A percentile compares a stretch with the other conserved stretches of the same genome.
phyloP scores from a whole-genome alignment of 2,888 invertebrate genomes.

The Zelleria hepariella region DNA sequence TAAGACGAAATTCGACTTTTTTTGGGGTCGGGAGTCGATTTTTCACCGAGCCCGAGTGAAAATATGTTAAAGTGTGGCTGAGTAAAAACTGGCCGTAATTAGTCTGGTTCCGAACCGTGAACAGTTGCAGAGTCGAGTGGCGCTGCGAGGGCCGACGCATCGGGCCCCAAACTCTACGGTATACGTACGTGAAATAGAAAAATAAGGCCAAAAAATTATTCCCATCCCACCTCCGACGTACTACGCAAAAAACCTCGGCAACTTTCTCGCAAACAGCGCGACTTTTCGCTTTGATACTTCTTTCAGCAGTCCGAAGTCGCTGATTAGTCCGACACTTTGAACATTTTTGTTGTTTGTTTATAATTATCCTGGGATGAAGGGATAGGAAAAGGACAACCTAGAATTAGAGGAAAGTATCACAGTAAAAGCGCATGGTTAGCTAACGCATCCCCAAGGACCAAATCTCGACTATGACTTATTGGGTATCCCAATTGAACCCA shows the following conservation, averaged over 20 bases:
- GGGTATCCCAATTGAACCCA: too few relatives aligned
- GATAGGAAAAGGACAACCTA: neutral
- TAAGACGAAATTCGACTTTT: neutral
- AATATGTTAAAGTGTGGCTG: slow-evolving; percentile 25
- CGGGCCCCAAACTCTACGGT: slow-evolving; percentile 9
- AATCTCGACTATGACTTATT: neutral
- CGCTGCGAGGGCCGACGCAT: slow-evolving; percentile 23
- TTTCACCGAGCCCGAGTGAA: slow-evolving; percentile 34
- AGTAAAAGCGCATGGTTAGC: neutral
- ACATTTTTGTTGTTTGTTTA: slow-evolving; percentile 29
- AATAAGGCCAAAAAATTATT: slow-evolving; percentile 20
- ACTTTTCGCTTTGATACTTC: slow-evolving; percentile 47
- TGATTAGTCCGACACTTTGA: slow-evolving; percentile 43
- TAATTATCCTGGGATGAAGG: neutral
- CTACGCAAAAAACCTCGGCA: neutral
- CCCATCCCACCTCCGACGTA: neutral
- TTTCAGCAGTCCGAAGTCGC: slow-evolving; percentile 47
- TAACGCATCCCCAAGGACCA: neutral
- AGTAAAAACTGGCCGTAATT: slow-evolving; percentile 57
- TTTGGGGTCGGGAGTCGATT: slow-evolving; percentile 10
- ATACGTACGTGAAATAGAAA: slow-evolving; percentile 2
- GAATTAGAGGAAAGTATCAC: neutral
- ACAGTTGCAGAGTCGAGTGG: slow-evolving; percentile 35
- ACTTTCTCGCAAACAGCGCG: slow-evolving; percentile 3
- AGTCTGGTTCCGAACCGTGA: slow-evolving; percentile 54